Evolutionary conservation across 1,140 invertebrate genomes (phyloP).

Genomic region (Drosophila fuyamai): DNA sequence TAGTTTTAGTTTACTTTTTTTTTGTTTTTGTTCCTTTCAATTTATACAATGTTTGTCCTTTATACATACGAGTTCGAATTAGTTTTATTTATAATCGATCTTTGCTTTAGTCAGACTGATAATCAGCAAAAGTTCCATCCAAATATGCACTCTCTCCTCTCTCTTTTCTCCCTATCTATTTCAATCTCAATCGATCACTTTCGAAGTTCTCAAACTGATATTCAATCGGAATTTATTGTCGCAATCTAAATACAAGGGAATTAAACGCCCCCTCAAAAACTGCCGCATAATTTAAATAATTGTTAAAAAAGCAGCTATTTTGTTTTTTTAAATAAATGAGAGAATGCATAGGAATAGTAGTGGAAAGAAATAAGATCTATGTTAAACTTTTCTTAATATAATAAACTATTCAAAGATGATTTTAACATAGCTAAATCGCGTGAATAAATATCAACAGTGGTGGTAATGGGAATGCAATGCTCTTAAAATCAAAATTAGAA

Average conservation of each 20-base stretch:
- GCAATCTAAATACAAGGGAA: conserved; percentile 40
- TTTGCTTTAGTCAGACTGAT: conserved; percentile 60
- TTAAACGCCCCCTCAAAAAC: conserved; percentile 7
- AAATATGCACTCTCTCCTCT: conserved; percentile 18
- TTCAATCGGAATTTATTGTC: conserved; percentile 57
- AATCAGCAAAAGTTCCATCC: conserved; percentile 61
- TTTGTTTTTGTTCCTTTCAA: conserved; percentile 27
- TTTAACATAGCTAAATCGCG: conserved; percentile 6
- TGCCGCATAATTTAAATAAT: not conserved
- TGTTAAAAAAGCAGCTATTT: not conserved
- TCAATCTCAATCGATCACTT: conserved; percentile 27
- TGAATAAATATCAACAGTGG: conserved; percentile 37
- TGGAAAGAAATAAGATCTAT: conserved; percentile 1
- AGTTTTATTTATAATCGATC: conserved; percentile 42
- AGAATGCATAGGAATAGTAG: not conserved
- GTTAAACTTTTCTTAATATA: not conserved
- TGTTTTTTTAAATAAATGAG: not conserved
- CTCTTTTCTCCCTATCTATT: not conserved
- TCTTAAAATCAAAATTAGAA: not conserved
- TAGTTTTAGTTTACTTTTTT: conserved; percentile 30
- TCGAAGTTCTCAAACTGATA: conserved; percentile 37
- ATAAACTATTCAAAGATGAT: conserved; percentile 3
- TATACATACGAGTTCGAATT: conserved; percentile 40
- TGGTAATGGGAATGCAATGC: conserved; percentile 18
- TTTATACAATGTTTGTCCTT: conserved; percentile 57